Conservation (phyloP, 2,113 vertebrate species). For the Colinus virginianus region DNA sequence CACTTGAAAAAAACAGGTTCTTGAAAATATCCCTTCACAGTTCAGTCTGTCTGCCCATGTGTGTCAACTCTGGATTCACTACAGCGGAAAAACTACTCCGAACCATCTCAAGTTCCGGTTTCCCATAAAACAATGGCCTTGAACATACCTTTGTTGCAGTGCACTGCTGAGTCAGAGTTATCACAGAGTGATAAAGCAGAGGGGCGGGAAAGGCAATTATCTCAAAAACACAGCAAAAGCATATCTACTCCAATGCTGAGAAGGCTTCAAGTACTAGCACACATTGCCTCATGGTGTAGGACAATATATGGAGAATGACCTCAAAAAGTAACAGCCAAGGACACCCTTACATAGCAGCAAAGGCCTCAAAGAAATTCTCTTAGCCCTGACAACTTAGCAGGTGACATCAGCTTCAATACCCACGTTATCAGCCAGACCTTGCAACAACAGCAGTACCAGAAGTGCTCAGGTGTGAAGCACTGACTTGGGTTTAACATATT, state of each 20-base stretch:
- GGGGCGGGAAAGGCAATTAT: not conserved
- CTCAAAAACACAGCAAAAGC: not conserved
- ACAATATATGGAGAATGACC: not conserved
- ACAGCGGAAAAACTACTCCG: not conserved
- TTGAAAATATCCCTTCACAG: not conserved
- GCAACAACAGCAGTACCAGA: not conserved
- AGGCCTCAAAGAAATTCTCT: fast-evolving
- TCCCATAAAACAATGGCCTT: not conserved
- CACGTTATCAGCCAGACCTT: not conserved
- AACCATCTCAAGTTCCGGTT: not conserved
- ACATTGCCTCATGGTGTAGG: fast-evolving
- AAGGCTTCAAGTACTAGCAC: not conserved
- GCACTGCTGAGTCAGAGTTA: not conserved
- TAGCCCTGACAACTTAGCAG: not conserved
- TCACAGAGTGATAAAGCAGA: not conserved
- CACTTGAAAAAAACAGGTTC: not conserved
- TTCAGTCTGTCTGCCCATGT: not conserved
- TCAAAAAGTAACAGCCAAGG: not conserved
- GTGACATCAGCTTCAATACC: not conserved
- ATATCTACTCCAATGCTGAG: not conserved
- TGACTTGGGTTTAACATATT: not conserved
- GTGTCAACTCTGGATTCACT: not conserved
- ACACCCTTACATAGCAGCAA: not conserved
- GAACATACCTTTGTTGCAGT: not conserved
- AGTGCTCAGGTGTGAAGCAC: not conserved